Base-by-base conservation (phyloP, 1,140 invertebrate species). In the Heliothis subflexa region DNA sequence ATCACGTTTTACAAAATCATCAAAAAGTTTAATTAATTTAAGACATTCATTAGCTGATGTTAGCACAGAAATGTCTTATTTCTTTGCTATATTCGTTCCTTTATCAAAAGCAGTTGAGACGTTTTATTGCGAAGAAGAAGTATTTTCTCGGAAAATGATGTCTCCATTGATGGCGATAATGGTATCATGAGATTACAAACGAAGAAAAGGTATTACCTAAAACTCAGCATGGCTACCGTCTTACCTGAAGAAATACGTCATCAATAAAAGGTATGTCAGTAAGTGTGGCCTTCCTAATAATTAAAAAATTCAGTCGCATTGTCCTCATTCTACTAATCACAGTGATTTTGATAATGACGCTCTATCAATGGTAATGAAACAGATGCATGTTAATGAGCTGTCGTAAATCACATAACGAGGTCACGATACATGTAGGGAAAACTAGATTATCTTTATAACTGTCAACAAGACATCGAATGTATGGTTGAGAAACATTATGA, bases 321-420 rank as follows among this genome's bases (percentile, higher is more conserved):
- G 61, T 66, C 74, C 16, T 47, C 49, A 77, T 68, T 77, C 62
- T n/a, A 66, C 50, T 68, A 77, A 77, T 77, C 61, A 25, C 62
- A 47, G 62, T 55, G 33, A 64, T 62, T 76, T 76, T 55, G 59
- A 66, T 76, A 55, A 77, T 64, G 62, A 77, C 28, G 74, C 50
- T 14, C 61, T 64, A 68, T 68, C 62, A 77, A 68, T 66, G 74
- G 74, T 77, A 77, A 77, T 68, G 61, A 57, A 68, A 64, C 59
- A 64, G 73, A 68, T 55, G 59, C 49, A 76, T n/a, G 49, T 68
- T 47, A 52, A 68, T 77, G n/a, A 49, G 62, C 12, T 77, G 62
- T 68, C 13, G 16, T 77, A 68, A 45, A 68, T 66, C 28, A 77
- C 47, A 66, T 33, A 71, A 77, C 40, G 33, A 77, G 74, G 74